Evolutionary conservation across 2,797 vertebrate species (phyloP), one percentile per base, ranked within the genome.

Genomic region (Neoniphon sammara): DNA sequence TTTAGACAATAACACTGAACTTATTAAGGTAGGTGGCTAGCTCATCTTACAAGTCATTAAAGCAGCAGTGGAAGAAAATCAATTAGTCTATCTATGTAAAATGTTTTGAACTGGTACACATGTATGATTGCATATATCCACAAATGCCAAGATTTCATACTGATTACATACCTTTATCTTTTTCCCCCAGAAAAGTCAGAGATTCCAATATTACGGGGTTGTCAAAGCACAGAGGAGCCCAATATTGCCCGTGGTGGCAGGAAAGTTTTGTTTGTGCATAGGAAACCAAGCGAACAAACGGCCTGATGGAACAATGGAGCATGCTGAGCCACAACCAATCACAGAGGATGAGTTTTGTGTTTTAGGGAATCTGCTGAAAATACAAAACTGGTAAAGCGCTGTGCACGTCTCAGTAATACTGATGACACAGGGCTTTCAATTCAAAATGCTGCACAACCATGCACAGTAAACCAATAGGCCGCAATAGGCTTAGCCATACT

Each of bases 311-410:
- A 95, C 93, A 95, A 95, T 91, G 87, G 88, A 82, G 81, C 84
- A 55, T 47, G 78, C 84, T 68, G 87, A 83, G 89, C 85, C 80
- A 20, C 89, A 82, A 89, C 93, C 94, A 94, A 94, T 94, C 91
- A 92, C 86, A 86, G 83, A 23, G 79, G 78, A 89, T 87, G 85
- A 88, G 80, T 87, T 93, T 93, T 92, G 93, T 92, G 90, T 91
- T 94, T 93, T 85, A 85, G 89, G 92, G 94, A 95, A 95, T 95
- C 89, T 95, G 95, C 94, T 95, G 95, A 95, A 94, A 94, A 94
- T 83, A 94, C 94, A 94, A 90, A 95, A 94, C 88, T 66, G 87
- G 91, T 88, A 92, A 89, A 93, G 88, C 82, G 82, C 80, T 85
- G 87, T 14, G 83, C 87, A 89, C 84, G 78, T 78, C 85, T 81